Percentiles rank a stretch among this genome's conserved stretches.
phyloP scores from a whole-genome alignment of 2,797 vertebrate species.

The Vultur gryphus region DNA sequence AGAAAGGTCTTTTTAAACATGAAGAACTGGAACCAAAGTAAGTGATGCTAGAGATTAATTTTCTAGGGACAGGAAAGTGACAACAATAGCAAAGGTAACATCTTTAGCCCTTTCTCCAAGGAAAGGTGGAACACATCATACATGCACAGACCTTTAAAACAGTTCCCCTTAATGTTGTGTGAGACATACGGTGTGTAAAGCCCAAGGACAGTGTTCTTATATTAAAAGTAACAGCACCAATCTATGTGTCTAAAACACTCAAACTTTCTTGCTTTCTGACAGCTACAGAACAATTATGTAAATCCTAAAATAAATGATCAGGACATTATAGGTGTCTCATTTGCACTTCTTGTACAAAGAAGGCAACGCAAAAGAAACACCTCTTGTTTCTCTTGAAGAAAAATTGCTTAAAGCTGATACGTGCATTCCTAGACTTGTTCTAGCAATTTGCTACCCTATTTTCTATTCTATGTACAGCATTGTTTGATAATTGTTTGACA shows the following conservation, averaged over 20 bases:
- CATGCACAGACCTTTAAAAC: neutral
- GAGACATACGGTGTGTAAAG: accelerated
- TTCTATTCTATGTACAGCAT: neutral
- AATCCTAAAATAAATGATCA: neutral
- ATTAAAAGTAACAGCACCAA: neutral
- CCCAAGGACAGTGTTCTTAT: neutral
- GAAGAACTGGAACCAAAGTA: neutral
- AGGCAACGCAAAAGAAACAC: neutral
- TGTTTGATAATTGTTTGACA: neutral
- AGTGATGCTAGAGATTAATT: neutral
- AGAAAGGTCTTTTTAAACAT: neutral
- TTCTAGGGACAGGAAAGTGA: neutral
- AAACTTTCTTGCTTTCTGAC: neutral
- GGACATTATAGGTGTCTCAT: neutral
- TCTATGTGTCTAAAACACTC: neutral
- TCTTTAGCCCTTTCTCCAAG: neutral
- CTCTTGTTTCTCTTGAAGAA: neutral
- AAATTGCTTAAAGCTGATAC: neutral
- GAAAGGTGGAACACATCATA: neutral
- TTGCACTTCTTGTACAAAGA: neutral
- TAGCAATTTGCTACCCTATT: neutral
- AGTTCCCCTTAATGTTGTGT: neutral
- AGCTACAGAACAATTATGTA: neutral
- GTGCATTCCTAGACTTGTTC: neutral
- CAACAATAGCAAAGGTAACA: neutral